Evolutionary conservation across 1,140 invertebrate genomes (phyloP).

Genomic region (Hydropsyche tenuis): DNA sequence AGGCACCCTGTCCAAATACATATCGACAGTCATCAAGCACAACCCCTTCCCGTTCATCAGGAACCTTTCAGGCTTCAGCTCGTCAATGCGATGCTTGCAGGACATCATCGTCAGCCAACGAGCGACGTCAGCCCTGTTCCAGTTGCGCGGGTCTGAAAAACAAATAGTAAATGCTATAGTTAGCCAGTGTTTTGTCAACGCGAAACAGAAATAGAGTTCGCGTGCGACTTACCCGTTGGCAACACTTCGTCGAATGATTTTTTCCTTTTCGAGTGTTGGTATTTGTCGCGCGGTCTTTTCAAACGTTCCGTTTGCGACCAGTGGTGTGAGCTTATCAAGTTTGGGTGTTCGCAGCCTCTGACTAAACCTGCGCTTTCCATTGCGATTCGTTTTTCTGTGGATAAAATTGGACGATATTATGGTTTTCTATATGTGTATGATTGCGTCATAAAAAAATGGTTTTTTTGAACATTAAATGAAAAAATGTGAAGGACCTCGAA

Average conservation of each 20-base stretch:
- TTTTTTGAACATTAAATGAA: too few relatives aligned
- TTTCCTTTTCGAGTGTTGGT: conserved; percentile 14
- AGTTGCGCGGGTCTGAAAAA: conserved; percentile 70
- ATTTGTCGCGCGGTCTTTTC: conserved; percentile 4
- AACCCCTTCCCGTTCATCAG: conserved; percentile 81
- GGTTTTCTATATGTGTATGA: too few relatives aligned
- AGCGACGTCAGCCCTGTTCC: conserved; percentile 71
- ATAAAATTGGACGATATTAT: too few relatives aligned
- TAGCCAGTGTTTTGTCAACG: background rate
- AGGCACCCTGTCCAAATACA: conserved; percentile 75
- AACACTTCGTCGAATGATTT: background rate
- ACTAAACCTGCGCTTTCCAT: conserved; percentile 31
- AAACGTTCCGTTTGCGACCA: conserved; percentile 24
- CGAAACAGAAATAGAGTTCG: background rate
- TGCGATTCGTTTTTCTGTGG: background rate
- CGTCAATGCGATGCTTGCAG: conserved; percentile 66
- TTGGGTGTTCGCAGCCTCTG: conserved; percentile 20
- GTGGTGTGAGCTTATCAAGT: conserved; percentile 29
- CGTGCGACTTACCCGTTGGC: conserved; percentile 15
- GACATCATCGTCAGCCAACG: conserved; percentile 69
- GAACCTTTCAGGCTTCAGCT: conserved; percentile 67
- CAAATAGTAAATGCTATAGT: background rate
- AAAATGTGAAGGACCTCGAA: too few relatives aligned
- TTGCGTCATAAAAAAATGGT: too few relatives aligned
- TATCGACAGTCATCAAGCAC: conserved; percentile 75